These are phyloP conservation scores for Cotesia glomerata DNA, from an alignment of 1,140 invertebrate species.

Conservation along the genomic window DNA sequence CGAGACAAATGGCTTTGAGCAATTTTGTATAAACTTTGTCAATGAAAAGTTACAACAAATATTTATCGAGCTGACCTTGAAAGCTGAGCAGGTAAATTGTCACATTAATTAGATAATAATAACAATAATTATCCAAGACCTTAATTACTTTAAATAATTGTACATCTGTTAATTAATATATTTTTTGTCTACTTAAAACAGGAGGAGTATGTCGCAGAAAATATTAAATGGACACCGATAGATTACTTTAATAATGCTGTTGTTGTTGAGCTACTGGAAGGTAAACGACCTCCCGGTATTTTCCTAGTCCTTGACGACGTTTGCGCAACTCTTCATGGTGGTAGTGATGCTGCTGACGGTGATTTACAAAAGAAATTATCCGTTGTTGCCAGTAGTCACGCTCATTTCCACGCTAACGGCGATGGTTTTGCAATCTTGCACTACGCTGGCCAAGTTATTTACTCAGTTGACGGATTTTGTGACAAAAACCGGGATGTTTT, in stretches of 20 bases:
- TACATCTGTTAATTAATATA: conserved; percentile 25
- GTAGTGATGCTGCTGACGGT: conserved; percentile 71
- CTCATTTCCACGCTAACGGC: conserved; percentile 68
- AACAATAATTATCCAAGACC: neutral
- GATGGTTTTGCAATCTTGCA: conserved; percentile 75
- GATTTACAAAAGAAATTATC: conserved; percentile 71
- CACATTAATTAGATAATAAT: neutral
- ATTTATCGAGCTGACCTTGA: conserved; percentile 78
- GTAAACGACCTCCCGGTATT: conserved; percentile 68
- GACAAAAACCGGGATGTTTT: conserved; percentile 80
- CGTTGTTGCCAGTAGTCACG: conserved; percentile 64
- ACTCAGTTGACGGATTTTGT: conserved; percentile 77
- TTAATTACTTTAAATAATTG: neutral
- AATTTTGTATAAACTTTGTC: conserved; percentile 96
- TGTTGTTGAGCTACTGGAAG: conserved; percentile 75
- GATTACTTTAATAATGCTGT: conserved; percentile 81
- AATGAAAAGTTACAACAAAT: conserved; percentile 84
- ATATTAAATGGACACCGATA: conserved; percentile 77
- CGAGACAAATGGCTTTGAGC: conserved; percentile 80
- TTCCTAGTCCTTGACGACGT: conserved; percentile 77
- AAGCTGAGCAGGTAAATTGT: conserved; percentile 70
- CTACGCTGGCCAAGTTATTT: conserved; percentile 77
- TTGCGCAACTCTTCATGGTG: conserved; percentile 77
- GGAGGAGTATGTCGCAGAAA: conserved; percentile 78
- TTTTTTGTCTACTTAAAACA: conserved; percentile 40